Base-by-base conservation (phyloP, 2,113 vertebrate species). In the Monopterus albus region DNA sequence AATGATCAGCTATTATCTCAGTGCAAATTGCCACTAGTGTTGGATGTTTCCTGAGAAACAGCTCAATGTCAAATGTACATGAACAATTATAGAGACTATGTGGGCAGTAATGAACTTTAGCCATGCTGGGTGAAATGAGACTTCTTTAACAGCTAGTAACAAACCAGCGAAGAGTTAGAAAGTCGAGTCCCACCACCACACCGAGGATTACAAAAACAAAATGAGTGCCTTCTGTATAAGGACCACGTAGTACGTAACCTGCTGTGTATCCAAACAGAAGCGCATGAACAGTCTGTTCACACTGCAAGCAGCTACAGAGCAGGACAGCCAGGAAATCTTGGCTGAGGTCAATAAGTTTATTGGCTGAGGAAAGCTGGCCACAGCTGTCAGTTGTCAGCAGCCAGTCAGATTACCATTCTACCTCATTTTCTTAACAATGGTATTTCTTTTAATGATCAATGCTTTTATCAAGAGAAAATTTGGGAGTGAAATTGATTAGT, bases 261-360 rank as follows among this genome's bases (percentile, higher is more conserved):
- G 47, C n/a, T 28, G 31, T 25, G 42, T 79, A 17, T 50, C 15
- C 36, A 25, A 20, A 51, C 38, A 66, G 60, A 61, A 29, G 33
- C 31, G 33, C 6, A 29, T 14, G n/a, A 1, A 10, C 5, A 36
- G 46, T 49, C 47, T 66, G 67, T 73, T 68, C 79, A 67, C 83
- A 72, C 73, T 82, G 79, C 78, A 69, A 81, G 55, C 65, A 65
- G 43, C 42, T 20, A n/a, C n/a, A 5, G 42, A 56, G 75, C 46
- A 15, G 13, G 55, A 21, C 25, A 5, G 47, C 26, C 42, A 18
- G 12, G 11, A 33, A 53, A 33, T 46, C 26, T 18, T 21, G 43
- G 40, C 49, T 18, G 47, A 17, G 31, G 46, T 60, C 46, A 33
- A n/a, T 11, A 4, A 2, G 31, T 52, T 36, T 49, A 57, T 26